Base-by-base conservation (phyloP, 2,113 vertebrate species). In the Symphodus melops region DNA sequence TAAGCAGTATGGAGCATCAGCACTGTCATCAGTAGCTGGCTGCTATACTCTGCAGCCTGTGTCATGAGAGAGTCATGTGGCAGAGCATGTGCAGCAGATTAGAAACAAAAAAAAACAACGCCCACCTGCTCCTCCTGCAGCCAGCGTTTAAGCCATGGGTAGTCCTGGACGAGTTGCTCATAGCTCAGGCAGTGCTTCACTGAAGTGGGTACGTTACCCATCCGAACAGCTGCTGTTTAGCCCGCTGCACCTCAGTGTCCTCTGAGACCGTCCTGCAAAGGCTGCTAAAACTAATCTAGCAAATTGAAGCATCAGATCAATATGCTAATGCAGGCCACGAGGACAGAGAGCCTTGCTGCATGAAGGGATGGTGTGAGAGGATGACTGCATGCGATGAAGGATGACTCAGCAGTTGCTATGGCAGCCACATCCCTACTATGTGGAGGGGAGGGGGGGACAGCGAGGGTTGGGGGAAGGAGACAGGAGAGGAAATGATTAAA, bases 101-200 rank as follows among this genome's bases (percentile, higher is more conserved):
- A 83, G 48, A 79, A 79, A 77, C 69, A 81, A 71, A 59, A 58
- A 75, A 79, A 58, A 79, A 58, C 23, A 4, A 87, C 54, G 55
- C 94, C 90, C 90, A 95, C 94, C 94, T 94, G 90, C 55, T 92
- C 88, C 57, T 92, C 88, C 82, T 74, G 88, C 75, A 92, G 90
- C 69, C 93, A 88, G 42, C 94, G 94, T 58, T 86, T 89, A 74
- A 94, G 92, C 95, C 95, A 95, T n/a, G 95, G 94, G 72, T 95
- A 95, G 68, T 96, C 95, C 74, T 92, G 94, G 76, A 94, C 83
- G 72, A 97, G 93, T 80, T 96, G 95, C 86, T 96, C 95, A 86
- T 95, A 93, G 94, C 95, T 96, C 87, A 97, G 92, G 84, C 96
- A 98, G 78, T 96, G 96, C 91, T 98, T 97, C 88, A 96, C 93